Conservation (phyloP, 2,797 vertebrate species). For the Chrysocyon brachyurus region DNA sequence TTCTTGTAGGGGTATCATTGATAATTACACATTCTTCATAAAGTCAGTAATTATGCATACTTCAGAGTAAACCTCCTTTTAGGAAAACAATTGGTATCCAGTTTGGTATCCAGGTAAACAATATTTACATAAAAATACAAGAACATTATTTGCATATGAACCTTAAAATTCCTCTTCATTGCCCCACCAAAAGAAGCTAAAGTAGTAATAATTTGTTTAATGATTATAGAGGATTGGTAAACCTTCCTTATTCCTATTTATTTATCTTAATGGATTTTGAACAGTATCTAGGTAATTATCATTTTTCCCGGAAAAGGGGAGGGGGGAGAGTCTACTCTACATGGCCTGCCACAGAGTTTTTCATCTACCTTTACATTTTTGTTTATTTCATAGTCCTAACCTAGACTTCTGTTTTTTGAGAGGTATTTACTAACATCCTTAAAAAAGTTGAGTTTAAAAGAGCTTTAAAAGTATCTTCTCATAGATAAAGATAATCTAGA, state of each 20-base stretch:
- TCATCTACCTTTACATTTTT: neutral
- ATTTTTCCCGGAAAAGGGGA: neutral
- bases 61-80: neutral
- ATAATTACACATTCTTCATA: conserved; percentile 30
- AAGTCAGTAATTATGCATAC: conserved; percentile 1
- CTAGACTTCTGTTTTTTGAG: neutral
- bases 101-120: neutral
- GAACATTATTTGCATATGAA: neutral
- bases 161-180: neutral
- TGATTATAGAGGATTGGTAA: neutral
- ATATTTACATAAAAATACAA: conserved; percentile 37
- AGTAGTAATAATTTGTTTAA: neutral
- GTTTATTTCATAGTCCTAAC: neutral
- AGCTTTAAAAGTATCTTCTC: neutral
- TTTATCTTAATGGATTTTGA: neutral
- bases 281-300: neutral
- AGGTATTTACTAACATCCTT: neutral
- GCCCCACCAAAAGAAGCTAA: neutral
- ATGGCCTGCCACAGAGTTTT: neutral
- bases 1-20: neutral
- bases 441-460: neutral
- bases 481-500: neutral
- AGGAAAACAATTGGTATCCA: neutral
- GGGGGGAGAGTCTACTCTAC: neutral
- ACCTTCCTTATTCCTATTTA: neutral